Percentiles rank a stretch among this genome's conserved stretches.
phyloP scores from a whole-genome alignment of 2,797 vertebrate species.

The Peromyscus eremicus region DNA sequence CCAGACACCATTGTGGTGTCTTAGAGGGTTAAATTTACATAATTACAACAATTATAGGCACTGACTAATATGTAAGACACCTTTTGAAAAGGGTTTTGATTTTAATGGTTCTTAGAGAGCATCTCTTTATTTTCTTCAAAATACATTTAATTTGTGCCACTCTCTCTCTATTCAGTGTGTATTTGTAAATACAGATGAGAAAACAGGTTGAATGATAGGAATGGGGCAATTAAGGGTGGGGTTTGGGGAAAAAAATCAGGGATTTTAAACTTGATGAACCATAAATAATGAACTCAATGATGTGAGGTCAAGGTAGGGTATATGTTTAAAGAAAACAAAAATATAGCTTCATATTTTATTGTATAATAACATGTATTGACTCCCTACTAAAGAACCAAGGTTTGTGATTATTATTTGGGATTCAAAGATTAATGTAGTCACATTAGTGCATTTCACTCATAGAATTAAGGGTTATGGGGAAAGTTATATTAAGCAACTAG shows the following conservation, averaged over 20 bases:
- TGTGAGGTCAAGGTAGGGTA: background rate
- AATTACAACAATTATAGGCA: conserved; percentile 54
- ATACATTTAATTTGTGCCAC: conserved; percentile 24
- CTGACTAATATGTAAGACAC: conserved; percentile 29
- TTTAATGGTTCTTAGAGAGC: conserved; percentile 51
- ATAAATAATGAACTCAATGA: conserved; percentile 40
- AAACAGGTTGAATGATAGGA: conserved; percentile 43
- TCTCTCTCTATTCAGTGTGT: background rate
- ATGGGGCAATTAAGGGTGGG: background rate
- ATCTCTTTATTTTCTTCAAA: conserved; percentile 48
- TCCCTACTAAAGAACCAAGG: background rate
- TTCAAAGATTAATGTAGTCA: background rate
- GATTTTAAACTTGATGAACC: conserved; percentile 60
- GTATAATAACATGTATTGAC: background rate
- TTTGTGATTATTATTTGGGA: background rate
- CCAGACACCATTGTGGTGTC: background rate
- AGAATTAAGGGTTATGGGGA: background rate
- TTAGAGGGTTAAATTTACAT: conserved; percentile 51
- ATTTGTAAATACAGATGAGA: conserved; percentile 10
- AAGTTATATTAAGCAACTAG: background rate
- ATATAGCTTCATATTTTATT: conserved; percentile 2
- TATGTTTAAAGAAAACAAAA: conserved; percentile 28
- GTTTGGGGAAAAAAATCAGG: background rate
- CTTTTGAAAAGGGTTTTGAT: conserved; percentile 19
- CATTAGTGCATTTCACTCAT: background rate